Evolutionary conservation across 2,797 vertebrate species (phyloP).

Genomic region (Poeciliopsis paucimaculata): DNA sequence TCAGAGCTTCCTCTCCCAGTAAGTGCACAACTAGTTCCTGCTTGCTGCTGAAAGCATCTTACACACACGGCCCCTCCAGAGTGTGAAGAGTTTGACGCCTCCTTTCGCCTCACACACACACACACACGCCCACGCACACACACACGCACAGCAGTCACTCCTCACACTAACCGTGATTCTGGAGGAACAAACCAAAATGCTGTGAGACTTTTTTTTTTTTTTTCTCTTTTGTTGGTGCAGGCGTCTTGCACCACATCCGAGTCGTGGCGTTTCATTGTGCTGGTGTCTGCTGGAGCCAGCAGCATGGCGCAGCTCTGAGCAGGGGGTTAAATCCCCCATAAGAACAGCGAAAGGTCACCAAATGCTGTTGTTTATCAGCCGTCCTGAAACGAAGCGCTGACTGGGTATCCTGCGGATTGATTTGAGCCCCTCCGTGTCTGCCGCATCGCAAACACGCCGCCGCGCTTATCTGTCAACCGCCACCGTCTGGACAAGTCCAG

Average conservation of each 20-base stretch:
- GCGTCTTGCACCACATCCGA: constrained; percentile 53
- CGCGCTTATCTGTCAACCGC: neutral
- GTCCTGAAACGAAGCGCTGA: constrained; percentile 61
- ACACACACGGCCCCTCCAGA: constrained; percentile 71
- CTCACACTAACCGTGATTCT: constrained; percentile 22
- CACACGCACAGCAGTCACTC: constrained; percentile 2
- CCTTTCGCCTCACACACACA: constrained; percentile 1
- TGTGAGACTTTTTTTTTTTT: constrained; percentile 17
- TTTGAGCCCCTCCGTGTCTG: constrained; percentile 50
- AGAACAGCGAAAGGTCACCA: constrained; percentile 84
- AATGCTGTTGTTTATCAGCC: constrained; percentile 81
- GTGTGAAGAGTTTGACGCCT: constrained; percentile 45
- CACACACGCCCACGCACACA: neutral
- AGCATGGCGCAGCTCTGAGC: constrained; percentile 69
- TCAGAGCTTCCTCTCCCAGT: constrained; percentile 78
- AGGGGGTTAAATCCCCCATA: constrained; percentile 79
- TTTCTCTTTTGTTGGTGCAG: neutral
- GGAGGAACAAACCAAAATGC: constrained; percentile 33
- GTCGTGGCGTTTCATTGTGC: constrained; percentile 28
- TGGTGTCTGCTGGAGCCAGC: constrained; percentile 65
- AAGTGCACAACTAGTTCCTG: constrained; percentile 78
- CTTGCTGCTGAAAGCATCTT: constrained; percentile 81
- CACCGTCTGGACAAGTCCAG: constrained; percentile 17
- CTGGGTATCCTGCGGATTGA: constrained; percentile 63
- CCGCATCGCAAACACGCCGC: constrained; percentile 27